phyloP scores from a whole-genome alignment of 2,797 vertebrate species.

The Triplophysa bombifrons region DNA sequence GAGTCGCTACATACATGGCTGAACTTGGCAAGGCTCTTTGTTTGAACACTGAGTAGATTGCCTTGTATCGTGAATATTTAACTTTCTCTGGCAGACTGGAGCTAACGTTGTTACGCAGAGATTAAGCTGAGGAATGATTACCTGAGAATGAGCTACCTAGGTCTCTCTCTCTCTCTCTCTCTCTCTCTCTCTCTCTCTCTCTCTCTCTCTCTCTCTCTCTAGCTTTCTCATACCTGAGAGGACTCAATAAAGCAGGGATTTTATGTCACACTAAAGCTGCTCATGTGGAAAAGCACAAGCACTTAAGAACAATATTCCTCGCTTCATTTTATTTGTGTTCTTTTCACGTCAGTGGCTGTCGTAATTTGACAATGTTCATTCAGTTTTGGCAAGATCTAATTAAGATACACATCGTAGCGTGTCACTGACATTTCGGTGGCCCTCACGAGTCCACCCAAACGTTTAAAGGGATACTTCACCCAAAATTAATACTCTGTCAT shows the following conservation, averaged over 20 bases:
- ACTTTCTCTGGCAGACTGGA: constrained; percentile 66
- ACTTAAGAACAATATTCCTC: constrained; percentile 48
- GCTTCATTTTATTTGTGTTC: constrained; percentile 38
- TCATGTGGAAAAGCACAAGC: constrained; percentile 44
- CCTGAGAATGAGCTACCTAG: constrained; percentile 56
- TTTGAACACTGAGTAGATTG: constrained; percentile 76
- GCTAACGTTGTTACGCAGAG: constrained; percentile 62
- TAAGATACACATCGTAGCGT: constrained; percentile 16
- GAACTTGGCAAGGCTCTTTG: constrained; percentile 76
- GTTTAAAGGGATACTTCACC: too few relatives aligned
- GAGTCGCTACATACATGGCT: constrained; percentile 69
- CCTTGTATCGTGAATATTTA: constrained; percentile 77
- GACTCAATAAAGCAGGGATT: constrained; percentile 69
- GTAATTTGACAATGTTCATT: constrained; percentile 13
- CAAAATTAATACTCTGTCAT: too few relatives aligned
- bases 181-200: constrained; percentile 46
- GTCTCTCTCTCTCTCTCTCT: constrained; percentile 43
- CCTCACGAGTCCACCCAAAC: not conserved
- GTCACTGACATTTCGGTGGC: constrained; percentile 2
- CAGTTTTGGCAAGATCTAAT: constrained; percentile 32
- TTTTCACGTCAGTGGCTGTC: constrained; percentile 24
- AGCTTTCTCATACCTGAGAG: constrained; percentile 40
- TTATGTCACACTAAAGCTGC: constrained; percentile 52
- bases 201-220: constrained; percentile 45
- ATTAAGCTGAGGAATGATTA: constrained; percentile 69